Evolutionary conservation across 2,113 vertebrate species (phyloP).

Genomic region (Calyptommatus sinebrachiatus): DNA sequence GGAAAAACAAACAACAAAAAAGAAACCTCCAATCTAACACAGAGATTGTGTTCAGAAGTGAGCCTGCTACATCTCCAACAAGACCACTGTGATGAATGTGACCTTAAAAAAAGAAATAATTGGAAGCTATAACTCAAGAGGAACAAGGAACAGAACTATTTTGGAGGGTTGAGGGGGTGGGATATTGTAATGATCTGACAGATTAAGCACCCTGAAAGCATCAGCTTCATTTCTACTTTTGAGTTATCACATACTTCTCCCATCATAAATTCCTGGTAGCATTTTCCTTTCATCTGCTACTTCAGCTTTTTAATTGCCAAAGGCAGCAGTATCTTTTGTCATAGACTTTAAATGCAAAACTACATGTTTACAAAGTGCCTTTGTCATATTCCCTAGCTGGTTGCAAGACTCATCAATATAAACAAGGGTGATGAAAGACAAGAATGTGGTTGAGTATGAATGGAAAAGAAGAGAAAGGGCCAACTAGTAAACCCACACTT

Average conservation of each 20-base stretch:
- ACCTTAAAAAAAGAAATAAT: slow-evolving; percentile 76
- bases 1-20: not conserved
- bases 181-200: slow-evolving; percentile 73
- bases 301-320: slow-evolving; percentile 34
- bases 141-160: slow-evolving; percentile 70
- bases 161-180: slow-evolving; percentile 44
- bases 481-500: slow-evolving; percentile 30
- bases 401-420: slow-evolving; percentile 24
- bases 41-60: slow-evolving; percentile 60
- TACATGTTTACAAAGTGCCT: slow-evolving; percentile 28
- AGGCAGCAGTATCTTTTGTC: slow-evolving; percentile 20
- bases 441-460: slow-evolving; percentile 39
- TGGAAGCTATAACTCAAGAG: slow-evolving; percentile 71
- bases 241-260: slow-evolving; percentile 17
- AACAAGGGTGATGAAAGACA: slow-evolving; percentile 31
- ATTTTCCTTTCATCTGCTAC: slow-evolving; percentile 22
- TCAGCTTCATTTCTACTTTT: slow-evolving; percentile 51
- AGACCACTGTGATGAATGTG: slow-evolving; percentile 70
- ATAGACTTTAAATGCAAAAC: slow-evolving; percentile 40
- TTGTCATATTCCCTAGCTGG: slow-evolving; percentile 19
- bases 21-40: slow-evolving; percentile 59
- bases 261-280: slow-evolving; percentile 15
- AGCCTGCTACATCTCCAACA: slow-evolving; percentile 71
- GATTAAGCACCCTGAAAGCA: slow-evolving; percentile 61
- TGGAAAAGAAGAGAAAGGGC: slow-evolving; percentile 23